These are phyloP conservation scores for Anthoscopus minutus DNA, from an alignment of 2,113 vertebrate genomes.

Conservation along the genomic window DNA sequence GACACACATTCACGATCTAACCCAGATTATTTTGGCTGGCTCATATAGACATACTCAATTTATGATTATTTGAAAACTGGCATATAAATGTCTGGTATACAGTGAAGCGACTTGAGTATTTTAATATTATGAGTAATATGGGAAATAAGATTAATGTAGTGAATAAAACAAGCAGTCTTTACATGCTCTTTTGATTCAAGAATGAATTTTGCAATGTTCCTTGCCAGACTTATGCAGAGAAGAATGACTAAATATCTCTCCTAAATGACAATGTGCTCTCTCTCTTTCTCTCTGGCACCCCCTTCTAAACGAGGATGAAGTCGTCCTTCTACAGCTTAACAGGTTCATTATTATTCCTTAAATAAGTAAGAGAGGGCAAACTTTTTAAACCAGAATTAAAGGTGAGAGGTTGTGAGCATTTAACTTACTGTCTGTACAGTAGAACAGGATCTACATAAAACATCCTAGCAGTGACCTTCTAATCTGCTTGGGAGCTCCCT, in stretches of 20 bases:
- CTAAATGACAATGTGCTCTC: neutral
- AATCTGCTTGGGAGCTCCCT: neutral
- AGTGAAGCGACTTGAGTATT: neutral
- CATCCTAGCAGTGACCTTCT: neutral
- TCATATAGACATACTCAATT: neutral
- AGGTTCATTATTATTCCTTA: neutral
- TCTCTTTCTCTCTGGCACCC: neutral
- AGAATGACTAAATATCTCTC: constrained; percentile 1
- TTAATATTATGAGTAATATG: constrained; percentile 19
- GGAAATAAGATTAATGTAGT: neutral
- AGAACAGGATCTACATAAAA: neutral
- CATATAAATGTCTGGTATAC: constrained; percentile 2
- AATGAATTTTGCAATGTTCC: constrained; percentile 23
- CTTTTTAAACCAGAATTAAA: neutral
- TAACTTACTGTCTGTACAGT: neutral
- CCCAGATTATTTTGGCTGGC: neutral
- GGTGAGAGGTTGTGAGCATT: neutral
- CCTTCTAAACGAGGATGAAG: neutral
- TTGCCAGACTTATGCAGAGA: neutral
- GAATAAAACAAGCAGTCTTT: constrained; percentile 39
- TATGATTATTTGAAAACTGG: neutral
- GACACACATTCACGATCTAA: neutral
- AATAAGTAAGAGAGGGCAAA: neutral
- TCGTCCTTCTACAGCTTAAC: neutral
- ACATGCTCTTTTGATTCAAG: neutral